These are phyloP conservation scores for Chromoteleia sp. DNA, from an alignment of 2,888 invertebrate species.

Conservation along the genomic window DNA sequence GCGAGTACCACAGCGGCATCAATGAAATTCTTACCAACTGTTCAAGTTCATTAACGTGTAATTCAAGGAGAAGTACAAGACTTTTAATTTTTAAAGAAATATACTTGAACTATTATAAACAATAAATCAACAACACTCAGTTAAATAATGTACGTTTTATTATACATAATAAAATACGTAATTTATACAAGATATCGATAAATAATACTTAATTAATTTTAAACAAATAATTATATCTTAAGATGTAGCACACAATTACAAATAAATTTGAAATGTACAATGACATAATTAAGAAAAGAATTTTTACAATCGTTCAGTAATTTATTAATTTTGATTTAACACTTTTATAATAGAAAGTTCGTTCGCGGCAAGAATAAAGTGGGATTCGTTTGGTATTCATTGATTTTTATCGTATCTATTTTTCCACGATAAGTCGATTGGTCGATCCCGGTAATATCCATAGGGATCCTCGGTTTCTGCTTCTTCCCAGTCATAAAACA, in stretches of 20 bases:
- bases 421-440: constrained; percentile 63
- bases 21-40: constrained; percentile 66
- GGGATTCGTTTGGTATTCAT: constrained; percentile 32
- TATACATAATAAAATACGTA: constrained; percentile 25
- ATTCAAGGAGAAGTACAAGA: constrained; percentile 14
- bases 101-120: background rate
- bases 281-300: background rate
- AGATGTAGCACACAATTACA: background rate
- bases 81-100: background rate
- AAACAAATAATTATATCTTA: background rate
- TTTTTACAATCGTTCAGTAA: constrained; percentile 29
- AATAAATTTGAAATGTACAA: constrained; percentile 10
- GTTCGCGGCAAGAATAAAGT: background rate
- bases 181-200: constrained; percentile 24
- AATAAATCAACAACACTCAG: background rate
- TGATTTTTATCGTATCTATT: constrained; percentile 62
- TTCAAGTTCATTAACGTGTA: constrained; percentile 69
- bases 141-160: constrained; percentile 13
- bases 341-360: constrained; percentile 44
- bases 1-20: constrained; percentile 52
- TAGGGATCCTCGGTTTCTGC: constrained; percentile 78
- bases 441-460: constrained; percentile 79
- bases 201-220: constrained; percentile 3
- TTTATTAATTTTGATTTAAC: constrained; percentile 39
- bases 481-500: constrained; percentile 73